These are phyloP conservation scores for Pentamera pediparva DNA, from an alignment of 53 echinoderm and acorn worm species.

Conservation along the genomic window DNA sequence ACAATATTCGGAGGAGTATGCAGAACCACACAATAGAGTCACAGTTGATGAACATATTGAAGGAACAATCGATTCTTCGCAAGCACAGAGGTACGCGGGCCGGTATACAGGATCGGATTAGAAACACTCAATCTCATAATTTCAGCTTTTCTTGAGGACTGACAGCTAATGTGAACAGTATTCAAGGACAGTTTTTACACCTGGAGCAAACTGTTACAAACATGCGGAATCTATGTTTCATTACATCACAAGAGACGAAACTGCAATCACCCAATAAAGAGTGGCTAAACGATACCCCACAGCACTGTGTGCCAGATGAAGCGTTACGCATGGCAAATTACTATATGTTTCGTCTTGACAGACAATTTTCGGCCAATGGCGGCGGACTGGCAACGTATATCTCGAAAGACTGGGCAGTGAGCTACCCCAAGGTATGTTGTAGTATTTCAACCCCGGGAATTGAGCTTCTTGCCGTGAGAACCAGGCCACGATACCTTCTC, in stretches of 20 bases:
- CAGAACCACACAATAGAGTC: background rate
- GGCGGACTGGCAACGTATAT: conserved; percentile 11
- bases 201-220: background rate
- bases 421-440: conserved; percentile 19
- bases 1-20: conserved; percentile 4
- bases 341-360: conserved; percentile 5
- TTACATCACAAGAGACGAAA: conserved; percentile 9
- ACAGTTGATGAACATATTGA: background rate
- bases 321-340: background rate
- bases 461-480: conserved; percentile 9
- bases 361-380: background rate
- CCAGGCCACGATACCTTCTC: conserved; percentile 9
- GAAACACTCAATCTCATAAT: background rate
- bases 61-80: background rate
- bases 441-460: background rate
- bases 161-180: background rate
- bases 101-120: background rate
- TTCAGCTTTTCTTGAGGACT: background rate
- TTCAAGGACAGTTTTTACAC: background rate
- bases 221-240: background rate
- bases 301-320: conserved; percentile 7
- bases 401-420: conserved; percentile 8
- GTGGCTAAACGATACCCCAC: background rate
- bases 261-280: background rate
- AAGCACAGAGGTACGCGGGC: background rate